Base-by-base conservation (phyloP, 2,113 vertebrate genomes). In the Notarius quadriscutis region DNA sequence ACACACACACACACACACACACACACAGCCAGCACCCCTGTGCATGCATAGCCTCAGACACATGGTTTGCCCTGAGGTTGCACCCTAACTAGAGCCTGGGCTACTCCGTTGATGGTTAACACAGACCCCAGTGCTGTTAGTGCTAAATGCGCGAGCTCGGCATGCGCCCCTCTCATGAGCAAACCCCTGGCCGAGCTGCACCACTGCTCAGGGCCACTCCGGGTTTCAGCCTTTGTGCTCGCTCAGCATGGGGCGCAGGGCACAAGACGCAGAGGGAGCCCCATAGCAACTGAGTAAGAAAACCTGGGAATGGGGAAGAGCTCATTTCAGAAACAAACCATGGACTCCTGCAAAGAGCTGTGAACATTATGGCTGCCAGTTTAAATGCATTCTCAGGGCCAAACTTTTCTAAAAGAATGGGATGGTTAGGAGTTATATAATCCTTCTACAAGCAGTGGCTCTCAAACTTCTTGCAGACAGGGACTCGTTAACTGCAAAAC, bases 101-200 rank as follows among this genome's bases (percentile, higher is more conserved):
- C 90, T 86, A 91, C 86, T 87, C 60, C 34, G 83, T 83, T 85
- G 88, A 91, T 86, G 90, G 93, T 93, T 92, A 93, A 94, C 93
- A 92, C 81, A 25, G 87, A 60, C 80, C 93, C 89, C 89, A 72
- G 92, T 91, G 91, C 91, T 93, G 90, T 93, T 92, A 91, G 92
- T 85, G 86, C 75, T 85, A 88, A 94, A 91, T 93, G 94, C 94
- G 93, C 92, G 94, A 95, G 93, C 94, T 92, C 93, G 89, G 93
- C 93, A 94, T 94, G 94, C 94, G 93, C 89, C 91, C 92, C 92
- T 93, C 93, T 93, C 93, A 92, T 89, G 91, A 91, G 87, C 87
- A 25, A 34, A 92, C 88, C 51, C 91, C 94, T 93, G 79, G 91
- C 94, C 93, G 94, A 9, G 95, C 72, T 84, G 86, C 91, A 92